Percentiles rank a stretch among this genome's conserved stretches.
phyloP scores from a whole-genome alignment of 2,797 vertebrate genomes.

The Danio tinwini region DNA sequence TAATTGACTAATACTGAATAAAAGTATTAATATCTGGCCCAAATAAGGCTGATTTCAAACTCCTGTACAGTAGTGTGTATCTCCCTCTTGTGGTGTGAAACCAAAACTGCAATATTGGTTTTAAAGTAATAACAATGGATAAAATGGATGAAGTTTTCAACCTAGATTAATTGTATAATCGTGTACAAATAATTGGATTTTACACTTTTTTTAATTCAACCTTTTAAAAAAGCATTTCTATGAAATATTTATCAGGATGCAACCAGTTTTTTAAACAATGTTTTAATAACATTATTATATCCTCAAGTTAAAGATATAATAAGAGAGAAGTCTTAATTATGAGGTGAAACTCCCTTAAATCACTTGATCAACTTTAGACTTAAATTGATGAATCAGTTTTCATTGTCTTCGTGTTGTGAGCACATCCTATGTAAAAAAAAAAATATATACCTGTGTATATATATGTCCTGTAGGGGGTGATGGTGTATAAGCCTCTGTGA shows the following conservation, averaged over 20 bases:
- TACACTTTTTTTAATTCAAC: no score
- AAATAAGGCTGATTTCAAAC: background rate
- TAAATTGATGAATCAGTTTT: background rate
- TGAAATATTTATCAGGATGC: no score
- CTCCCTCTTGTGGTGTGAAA: slow-evolving; percentile 45
- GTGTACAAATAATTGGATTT: no score
- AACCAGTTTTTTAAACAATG: no score
- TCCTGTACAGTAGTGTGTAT: background rate
- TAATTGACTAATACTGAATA: no score
- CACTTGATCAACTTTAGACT: background rate
- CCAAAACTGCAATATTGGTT: background rate
- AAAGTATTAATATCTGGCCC: background rate
- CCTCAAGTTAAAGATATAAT: background rate
- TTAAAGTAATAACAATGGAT: background rate
- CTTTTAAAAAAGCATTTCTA: no score
- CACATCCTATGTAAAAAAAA: background rate
- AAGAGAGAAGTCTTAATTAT: background rate
- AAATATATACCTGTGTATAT: background rate
- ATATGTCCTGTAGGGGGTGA: slow-evolving; percentile 16
- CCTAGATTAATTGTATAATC: no score
- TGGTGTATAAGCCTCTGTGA: slow-evolving; percentile 4
- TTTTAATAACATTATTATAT: no score
- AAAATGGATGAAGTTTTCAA: no score
- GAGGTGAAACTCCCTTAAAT: background rate
- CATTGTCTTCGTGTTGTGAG: background rate